Percentiles rank a stretch among this genome's conserved stretches.
Conservation (phyloP, 2,888 invertebrate genomes). For the Drepana falcataria region DNA sequence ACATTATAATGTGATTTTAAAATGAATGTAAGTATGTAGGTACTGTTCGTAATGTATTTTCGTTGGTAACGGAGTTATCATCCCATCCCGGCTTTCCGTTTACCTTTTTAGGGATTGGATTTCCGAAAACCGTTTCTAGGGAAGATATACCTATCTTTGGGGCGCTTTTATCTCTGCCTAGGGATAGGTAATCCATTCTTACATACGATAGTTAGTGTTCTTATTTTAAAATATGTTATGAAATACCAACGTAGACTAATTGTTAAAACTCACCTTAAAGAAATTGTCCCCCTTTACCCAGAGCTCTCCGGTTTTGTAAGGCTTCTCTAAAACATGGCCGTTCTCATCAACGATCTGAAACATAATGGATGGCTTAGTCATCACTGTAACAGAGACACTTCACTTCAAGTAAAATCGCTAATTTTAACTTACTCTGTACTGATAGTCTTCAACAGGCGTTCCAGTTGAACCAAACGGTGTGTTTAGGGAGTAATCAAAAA, state of each 20-base stretch:
- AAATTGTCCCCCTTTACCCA: slow-evolving; percentile 42
- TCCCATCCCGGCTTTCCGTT: slow-evolving; percentile 9
- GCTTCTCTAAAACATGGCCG: slow-evolving; percentile 19
- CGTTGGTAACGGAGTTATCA: slow-evolving; percentile 13
- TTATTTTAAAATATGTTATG: slow-evolving; percentile 8
- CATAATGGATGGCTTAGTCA: background rate
- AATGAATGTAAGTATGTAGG: background rate
- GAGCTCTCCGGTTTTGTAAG: slow-evolving; percentile 33
- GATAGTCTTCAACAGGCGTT: slow-evolving; percentile 25
- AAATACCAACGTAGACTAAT: slow-evolving; percentile 3
- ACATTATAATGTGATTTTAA: background rate
- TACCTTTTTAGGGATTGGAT: slow-evolving; percentile 17
- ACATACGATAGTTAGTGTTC: background rate
- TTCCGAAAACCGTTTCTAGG: slow-evolving; percentile 7
- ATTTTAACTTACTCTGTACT: slow-evolving; percentile 27
- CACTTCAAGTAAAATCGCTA: background rate
- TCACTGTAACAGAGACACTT: background rate
- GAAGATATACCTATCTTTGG: background rate
- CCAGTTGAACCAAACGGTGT: slow-evolving; percentile 42
- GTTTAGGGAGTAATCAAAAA: slow-evolving; percentile 30
- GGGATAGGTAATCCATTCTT: background rate
- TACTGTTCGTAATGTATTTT: background rate
- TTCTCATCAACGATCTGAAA: slow-evolving; percentile 36
- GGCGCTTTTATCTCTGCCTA: background rate
- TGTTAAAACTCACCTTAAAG: slow-evolving; percentile 34